These are phyloP conservation scores for Gerris lacustris DNA, from an alignment of 2,888 invertebrate species.

Conservation along the genomic window DNA sequence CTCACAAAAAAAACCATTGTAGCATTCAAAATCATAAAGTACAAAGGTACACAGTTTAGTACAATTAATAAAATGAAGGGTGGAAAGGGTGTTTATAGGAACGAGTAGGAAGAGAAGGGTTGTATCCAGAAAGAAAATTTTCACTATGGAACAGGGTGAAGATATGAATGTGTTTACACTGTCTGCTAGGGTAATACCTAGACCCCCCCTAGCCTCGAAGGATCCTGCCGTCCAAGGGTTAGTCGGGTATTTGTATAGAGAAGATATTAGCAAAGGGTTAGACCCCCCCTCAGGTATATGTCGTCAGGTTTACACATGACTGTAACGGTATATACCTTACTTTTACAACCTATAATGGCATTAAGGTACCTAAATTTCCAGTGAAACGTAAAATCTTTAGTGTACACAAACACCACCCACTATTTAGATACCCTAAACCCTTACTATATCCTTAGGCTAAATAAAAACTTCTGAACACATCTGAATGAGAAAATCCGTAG, in stretches of 20 bases:
- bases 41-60: background rate
- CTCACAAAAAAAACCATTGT: background rate
- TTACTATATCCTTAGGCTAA: too few species aligned
- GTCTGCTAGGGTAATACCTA: too few species aligned
- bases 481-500: too few species aligned
- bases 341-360: background rate
- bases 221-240: too few species aligned
- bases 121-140: background rate
- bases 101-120: background rate
- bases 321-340: background rate
- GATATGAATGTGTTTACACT: too few species aligned
- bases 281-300: background rate
- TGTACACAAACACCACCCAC: background rate
- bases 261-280: slow-evolving; percentile 1
- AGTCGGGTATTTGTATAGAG: background rate
- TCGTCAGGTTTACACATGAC: background rate
- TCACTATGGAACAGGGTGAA: too few species aligned
- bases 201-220: too few species aligned
- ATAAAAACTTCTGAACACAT: too few species aligned
- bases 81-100: background rate
- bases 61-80: background rate
- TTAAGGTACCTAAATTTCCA: background rate
- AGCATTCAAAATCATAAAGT: background rate
- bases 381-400: background rate
- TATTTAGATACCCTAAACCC: too few species aligned